Conservation (phyloP, 2,888 invertebrate genomes). For the Acanthacorydalis orientalis region DNA sequence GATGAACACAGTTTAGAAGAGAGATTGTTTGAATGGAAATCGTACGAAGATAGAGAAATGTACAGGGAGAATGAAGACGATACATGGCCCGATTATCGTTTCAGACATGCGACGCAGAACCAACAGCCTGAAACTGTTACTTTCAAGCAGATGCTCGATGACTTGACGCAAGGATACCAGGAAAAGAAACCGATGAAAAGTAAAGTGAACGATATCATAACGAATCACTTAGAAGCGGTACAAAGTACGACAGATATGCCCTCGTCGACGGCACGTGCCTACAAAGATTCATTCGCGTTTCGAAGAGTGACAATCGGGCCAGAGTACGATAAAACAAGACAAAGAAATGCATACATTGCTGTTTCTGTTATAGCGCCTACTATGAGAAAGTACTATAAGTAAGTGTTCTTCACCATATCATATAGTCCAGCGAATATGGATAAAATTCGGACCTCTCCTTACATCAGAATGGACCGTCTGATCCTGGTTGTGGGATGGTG, state of each 20-base stretch:
- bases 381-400: conserved; percentile 11
- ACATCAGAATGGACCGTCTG: no score
- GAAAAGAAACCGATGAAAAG: not conserved
- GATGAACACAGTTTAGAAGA: not conserved
- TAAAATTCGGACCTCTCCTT: no score
- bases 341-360: conserved; percentile 23
- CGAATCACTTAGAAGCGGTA: not conserved
- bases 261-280: not conserved
- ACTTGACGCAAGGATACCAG: not conserved
- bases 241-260: not conserved
- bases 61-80: not conserved
- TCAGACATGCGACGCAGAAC: not conserved
- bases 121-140: not conserved
- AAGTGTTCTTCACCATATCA: no score
- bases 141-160: not conserved
- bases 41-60: not conserved
- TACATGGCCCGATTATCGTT: not conserved
- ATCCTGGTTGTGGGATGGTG: no score
- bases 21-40: not conserved
- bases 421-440: no score
- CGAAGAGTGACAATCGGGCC: conserved; percentile 24
- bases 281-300: conserved; percentile 19
- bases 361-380: conserved; percentile 26
- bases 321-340: conserved; percentile 19
- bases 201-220: not conserved